A percentile compares a stretch with the other conserved stretches of the same genome.
These are phyloP conservation scores for Oryzias curvinotus DNA, from an alignment of 2,113 vertebrate species.

Conservation along the genomic window DNA sequence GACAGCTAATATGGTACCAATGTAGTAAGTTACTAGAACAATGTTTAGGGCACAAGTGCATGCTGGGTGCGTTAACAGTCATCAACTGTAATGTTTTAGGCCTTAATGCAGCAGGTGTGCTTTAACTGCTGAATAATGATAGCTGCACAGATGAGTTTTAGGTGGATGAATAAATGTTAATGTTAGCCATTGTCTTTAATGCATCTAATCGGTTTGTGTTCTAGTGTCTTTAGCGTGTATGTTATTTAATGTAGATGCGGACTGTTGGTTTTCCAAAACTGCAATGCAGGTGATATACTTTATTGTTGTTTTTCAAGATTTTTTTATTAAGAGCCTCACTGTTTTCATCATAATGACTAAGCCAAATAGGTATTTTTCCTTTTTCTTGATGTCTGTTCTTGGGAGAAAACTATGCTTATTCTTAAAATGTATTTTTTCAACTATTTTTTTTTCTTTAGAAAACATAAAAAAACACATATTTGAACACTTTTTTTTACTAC, in stretches of 20 bases:
- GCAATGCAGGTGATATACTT: slow-evolving; percentile 82
- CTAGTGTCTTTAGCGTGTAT: slow-evolving; percentile 64
- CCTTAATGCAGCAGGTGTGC: slow-evolving; percentile 51
- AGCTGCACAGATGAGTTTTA: slow-evolving; percentile 39
- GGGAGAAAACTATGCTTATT: slow-evolving; percentile 24
- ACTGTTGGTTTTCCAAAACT: slow-evolving; percentile 79
- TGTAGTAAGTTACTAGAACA: slow-evolving; percentile 14
- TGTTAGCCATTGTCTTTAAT: slow-evolving; percentile 57
- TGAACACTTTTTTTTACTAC: slow-evolving; percentile 79
- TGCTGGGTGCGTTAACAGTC: slow-evolving; percentile 48
- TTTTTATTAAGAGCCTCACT: slow-evolving; percentile 55
- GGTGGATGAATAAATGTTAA: slow-evolving; percentile 15
- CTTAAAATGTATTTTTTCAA: no score
- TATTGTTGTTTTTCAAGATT: slow-evolving; percentile 69
- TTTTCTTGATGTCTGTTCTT: slow-evolving; percentile 61
- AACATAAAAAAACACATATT: no score
- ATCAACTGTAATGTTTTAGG: slow-evolving; percentile 50
- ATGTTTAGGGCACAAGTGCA: slow-evolving; percentile 28
- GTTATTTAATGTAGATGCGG: slow-evolving; percentile 60
- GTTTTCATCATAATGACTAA: slow-evolving; percentile 54
- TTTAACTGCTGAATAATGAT: slow-evolving; percentile 40
- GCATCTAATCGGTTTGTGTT: slow-evolving; percentile 58
- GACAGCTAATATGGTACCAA: slow-evolving; percentile 14
- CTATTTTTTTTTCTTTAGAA: no score
- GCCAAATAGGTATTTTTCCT: slow-evolving; percentile 46